Evolutionary conservation across 2,113 vertebrate species (phyloP), one percentile per base, ranked within the genome.

Genomic region (Himantopus leucocephalus): DNA sequence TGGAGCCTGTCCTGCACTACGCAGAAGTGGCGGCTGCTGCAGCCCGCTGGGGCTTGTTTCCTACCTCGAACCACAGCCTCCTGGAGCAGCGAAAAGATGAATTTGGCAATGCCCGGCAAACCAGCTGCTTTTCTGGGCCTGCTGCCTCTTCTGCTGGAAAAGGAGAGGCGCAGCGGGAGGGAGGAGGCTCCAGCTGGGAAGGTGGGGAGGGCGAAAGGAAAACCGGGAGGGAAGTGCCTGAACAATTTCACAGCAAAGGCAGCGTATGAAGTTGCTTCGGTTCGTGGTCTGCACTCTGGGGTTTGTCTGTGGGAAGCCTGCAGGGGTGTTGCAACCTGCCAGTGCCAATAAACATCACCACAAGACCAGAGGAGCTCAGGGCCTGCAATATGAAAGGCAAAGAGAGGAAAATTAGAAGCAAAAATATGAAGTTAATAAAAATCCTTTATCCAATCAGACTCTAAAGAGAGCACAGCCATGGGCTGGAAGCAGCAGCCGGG

Each of bases 371-470:
- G 94, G 73, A 95, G 35, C 29, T 83, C 84, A 63, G 70, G 85
- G 85, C 90, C 94, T 97, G 86, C 70, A 88, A 91, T 96, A 95
- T 96, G 96, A 97, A 97, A 97, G 96, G 96, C 91, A 96, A 96
- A 92, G 94, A 94, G 91, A 95, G 75, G 95, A 96, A 98, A 98
- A 98, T 97, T 94, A 97, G 97, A 97, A 95, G 96, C 41, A 94
- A 97, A 96, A 98, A 98, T 97, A 96, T 97, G 97, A 98, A 97
- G 94, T 98, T 98, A 98, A 98, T 98, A 98, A 98, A 97, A 97
- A 94, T 92, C 96, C 80, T 97, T 97, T 89, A 97, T 97, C 96
- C 98, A 98, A 97, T 98, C 98, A 97, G 94, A 94, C 95, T 97
- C 96, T 79, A 83, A 96, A 97, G 94, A 87, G 91, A 97, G 86